A percentile compares a stretch with the other conserved stretches of the same genome.
phyloP scores from a whole-genome alignment of 2,797 vertebrate species.

The Triplophysa bombifrons region DNA sequence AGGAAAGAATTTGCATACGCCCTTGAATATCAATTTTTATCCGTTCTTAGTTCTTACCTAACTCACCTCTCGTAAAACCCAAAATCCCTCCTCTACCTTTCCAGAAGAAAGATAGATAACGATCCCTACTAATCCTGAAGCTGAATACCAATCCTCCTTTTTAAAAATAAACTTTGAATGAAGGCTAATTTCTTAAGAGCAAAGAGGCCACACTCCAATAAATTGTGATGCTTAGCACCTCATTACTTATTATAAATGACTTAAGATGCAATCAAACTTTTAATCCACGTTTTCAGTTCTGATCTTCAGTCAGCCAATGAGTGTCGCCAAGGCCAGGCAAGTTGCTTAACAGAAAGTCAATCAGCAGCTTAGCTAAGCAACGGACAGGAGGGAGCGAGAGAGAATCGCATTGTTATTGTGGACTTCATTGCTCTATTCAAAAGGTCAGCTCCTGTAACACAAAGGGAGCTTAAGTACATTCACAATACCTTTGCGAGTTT shows the following conservation, averaged over 20 bases:
- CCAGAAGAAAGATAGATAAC: constrained; percentile 84
- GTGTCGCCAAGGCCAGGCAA: constrained; percentile 82
- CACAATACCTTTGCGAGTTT: constrained; percentile 62
- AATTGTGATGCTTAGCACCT: constrained; percentile 85
- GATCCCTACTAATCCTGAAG: constrained; percentile 86
- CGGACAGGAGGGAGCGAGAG: constrained; percentile 66
- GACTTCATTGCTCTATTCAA: constrained; percentile 79
- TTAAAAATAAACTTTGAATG: constrained; percentile 82
- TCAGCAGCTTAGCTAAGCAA: constrained; percentile 70
- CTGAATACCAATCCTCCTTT: constrained; percentile 83
- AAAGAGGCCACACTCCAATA: constrained; percentile 84
- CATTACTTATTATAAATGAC: constrained; percentile 89
- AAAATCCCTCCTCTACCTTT: constrained; percentile 70
- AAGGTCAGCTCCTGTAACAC: constrained; percentile 77
- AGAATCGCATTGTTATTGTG: constrained; percentile 83
- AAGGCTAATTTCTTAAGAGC: constrained; percentile 81
- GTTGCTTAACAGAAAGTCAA: constrained; percentile 96
- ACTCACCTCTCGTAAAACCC: constrained; percentile 72
- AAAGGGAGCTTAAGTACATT: constrained; percentile 82
- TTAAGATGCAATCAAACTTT: constrained; percentile 91
- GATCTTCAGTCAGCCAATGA: constrained; percentile 73
- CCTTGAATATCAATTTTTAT: constrained; percentile 38
- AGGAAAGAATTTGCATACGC: constrained; percentile 31
- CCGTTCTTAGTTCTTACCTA: constrained; percentile 66
- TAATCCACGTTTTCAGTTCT: constrained; percentile 90